Evolutionary conservation across 2,888 invertebrate species (phyloP).

Genomic region (Gryllus longicercus): DNA sequence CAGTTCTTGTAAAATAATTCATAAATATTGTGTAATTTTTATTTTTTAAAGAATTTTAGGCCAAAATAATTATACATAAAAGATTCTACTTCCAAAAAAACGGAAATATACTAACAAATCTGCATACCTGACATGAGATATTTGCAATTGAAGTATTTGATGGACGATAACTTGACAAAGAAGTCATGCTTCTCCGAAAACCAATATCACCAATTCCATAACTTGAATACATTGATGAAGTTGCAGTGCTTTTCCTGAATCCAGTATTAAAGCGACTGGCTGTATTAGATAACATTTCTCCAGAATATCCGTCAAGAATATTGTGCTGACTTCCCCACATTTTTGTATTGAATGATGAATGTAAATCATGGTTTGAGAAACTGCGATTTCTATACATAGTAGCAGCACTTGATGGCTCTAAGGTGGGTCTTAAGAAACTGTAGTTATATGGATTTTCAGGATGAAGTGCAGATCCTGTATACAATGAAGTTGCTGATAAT

Average conservation of each 20-base stretch:
- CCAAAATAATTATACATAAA: too few species aligned
- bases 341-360: not conserved
- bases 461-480: not conserved
- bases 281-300: not conserved
- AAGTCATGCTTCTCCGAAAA: not conserved
- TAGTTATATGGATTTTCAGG: not conserved
- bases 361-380: not conserved
- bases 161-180: not conserved
- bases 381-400: not conserved
- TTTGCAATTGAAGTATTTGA: too few species aligned
- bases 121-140: too few species aligned
- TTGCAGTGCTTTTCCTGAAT: conserved; percentile 3
- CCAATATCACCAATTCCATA: not conserved
- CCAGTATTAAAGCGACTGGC: not conserved
- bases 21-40: too few species aligned
- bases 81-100: too few species aligned
- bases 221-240: conserved; percentile 1
- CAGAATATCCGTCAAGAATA: too few species aligned
- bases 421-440: too few species aligned
- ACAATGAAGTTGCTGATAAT: not conserved
- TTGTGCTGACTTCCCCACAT: not conserved
- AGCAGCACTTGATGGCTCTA: not conserved
- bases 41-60: too few species aligned
- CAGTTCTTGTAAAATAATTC: too few species aligned
- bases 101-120: too few species aligned